Base-by-base conservation (phyloP, 2,113 vertebrate genomes). In the Egretta garzetta region DNA sequence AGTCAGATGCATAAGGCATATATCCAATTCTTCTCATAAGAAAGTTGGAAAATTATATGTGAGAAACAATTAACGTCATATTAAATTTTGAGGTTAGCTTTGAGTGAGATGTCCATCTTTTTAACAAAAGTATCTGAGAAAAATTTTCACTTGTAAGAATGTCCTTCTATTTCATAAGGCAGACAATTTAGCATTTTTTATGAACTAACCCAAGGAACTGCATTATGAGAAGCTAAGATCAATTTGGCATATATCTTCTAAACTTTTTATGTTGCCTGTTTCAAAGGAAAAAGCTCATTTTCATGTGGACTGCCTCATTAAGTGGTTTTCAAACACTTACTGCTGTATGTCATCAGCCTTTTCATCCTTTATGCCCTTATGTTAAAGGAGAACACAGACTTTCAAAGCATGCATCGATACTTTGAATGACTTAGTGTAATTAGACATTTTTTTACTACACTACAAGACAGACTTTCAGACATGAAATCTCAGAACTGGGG, bases 231-330 rank as follows among this genome's bases (percentile, higher is more conserved):
- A 84, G 16, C 14, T 56, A 58, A 81, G 35, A 60, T 72, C 39
- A 64, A 28, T 95, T 86, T 20, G 5, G 17, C 20, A 32, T 5
- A 1, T 66, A 50, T 32, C 39, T 8, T 84, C 28, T 62, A 83
- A 86, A 94, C 22, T 62, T 80, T 33, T 10, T 30, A 66, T 5
- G 0, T 35, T 86, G 9, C 39, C 35, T 47, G 5, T 81, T 95
- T 93, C 72, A 75, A 88, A 95, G 32, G 28, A 56, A 45, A 89
- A 76, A 75, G 0, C 7, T 83, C 12, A 33, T 91, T 93, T 92
- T 91, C 86, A 88, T 90, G 81, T 11, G 12, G 13, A 93, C 41
- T 74, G 39, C 22, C 39, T 96, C 71, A 96, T 96, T 95, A 94
- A 96, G 87, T 47, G 16, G 2, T 84, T 95, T 95, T 94, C 52